phyloP scores from a whole-genome alignment of 2,888 invertebrate genomes.

The Drosophila demipolita region DNA sequence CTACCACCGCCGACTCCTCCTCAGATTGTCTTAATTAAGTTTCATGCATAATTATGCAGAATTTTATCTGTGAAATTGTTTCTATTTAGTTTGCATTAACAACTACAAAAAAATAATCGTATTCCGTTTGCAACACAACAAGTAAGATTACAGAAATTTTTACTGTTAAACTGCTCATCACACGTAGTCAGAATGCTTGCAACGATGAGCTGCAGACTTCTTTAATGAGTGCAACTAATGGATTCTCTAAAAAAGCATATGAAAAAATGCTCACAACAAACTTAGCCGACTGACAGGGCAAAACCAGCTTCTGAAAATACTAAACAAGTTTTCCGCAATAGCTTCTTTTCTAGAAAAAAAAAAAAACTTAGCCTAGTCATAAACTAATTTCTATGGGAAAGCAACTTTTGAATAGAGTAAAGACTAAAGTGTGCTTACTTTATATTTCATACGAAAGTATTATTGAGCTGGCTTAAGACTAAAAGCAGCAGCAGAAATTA shows the following conservation, averaged over 20 bases:
- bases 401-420: neutral
- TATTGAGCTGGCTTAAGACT: too few species aligned
- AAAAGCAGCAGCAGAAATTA: neutral
- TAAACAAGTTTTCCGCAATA: neutral
- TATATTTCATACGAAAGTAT: neutral
- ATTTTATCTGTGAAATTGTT: slow-evolving; percentile 24
- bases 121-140: slow-evolving; percentile 7
- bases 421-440: neutral
- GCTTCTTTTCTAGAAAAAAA: neutral
- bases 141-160: neutral
- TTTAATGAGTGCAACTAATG: neutral
- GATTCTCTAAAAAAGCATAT: neutral
- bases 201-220: neutral
- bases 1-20: neutral
- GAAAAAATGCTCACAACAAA: neutral
- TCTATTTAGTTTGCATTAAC: slow-evolving; percentile 30
- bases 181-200: neutral
- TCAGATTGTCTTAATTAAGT: slow-evolving; percentile 27
- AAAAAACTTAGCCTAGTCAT: neutral
- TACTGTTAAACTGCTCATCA: slow-evolving; percentile 4
- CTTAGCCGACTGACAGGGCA: neutral
- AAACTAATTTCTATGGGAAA: neutral
- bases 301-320: neutral
- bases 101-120: neutral
- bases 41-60: slow-evolving; percentile 32